Conservation (phyloP, 1,140 invertebrate species). For the Zaprionus davidi region DNA sequence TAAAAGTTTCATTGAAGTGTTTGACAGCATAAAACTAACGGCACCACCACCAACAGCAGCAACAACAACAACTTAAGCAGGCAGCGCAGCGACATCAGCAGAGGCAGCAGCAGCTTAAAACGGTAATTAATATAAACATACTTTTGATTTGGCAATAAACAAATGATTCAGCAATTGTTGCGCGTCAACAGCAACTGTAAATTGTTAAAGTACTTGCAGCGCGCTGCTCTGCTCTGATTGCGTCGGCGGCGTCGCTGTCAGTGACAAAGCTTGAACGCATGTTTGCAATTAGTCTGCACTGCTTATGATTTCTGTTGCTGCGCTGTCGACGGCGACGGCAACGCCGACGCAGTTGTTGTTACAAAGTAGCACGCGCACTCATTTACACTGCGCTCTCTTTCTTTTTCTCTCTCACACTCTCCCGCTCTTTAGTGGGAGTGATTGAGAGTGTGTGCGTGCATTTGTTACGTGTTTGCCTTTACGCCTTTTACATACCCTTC, state of each 20-base stretch:
- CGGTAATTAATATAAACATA: constrained; percentile 81
- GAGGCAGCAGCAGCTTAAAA: constrained; percentile 62
- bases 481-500: constrained; percentile 59
- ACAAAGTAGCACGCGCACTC: constrained; percentile 64
- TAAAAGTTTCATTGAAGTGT: constrained; percentile 77
- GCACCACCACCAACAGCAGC: constrained; percentile 29
- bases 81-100: not conserved
- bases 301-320: constrained; percentile 53
- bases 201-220: constrained; percentile 64
- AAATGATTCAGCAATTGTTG: constrained; percentile 77
- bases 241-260: constrained; percentile 22
- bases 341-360: constrained; percentile 30
- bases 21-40: constrained; percentile 63
- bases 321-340: not conserved
- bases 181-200: constrained; percentile 59
- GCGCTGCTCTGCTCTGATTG: constrained; percentile 41
- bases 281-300: constrained; percentile 75
- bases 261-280: constrained; percentile 62
- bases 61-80: constrained; percentile 56
- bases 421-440: constrained; percentile 8
- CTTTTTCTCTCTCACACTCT: constrained; percentile 5
- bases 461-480: constrained; percentile 46
- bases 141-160: constrained; percentile 76
- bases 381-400: constrained; percentile 9
- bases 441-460: not conserved